Evolutionary conservation across 1,140 invertebrate species (phyloP).

Genomic region (Oreohelix idahoensis): DNA sequence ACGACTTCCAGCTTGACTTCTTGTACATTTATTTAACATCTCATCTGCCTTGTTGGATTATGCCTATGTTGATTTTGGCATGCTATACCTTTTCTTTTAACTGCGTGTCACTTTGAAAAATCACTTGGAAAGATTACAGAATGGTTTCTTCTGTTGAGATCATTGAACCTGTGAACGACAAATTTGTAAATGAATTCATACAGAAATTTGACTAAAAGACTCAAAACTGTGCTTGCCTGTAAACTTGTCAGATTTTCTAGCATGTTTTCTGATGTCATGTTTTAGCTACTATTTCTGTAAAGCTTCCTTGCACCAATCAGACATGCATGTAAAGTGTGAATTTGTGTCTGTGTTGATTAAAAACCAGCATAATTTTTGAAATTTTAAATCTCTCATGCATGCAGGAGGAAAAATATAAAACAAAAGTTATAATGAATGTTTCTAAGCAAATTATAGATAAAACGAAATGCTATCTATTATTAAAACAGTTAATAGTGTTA

Average conservation of each 20-base stretch:
- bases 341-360: background rate
- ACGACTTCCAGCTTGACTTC: constrained; percentile 30
- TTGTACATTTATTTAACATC: constrained; percentile 19
- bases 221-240: background rate
- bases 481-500: too few species aligned
- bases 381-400: background rate
- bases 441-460: too few species aligned
- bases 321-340: background rate
- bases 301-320: background rate
- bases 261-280: background rate
- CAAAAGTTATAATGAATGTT: too few species aligned
- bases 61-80: constrained; percentile 15
- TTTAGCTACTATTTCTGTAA: background rate
- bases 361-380: background rate
- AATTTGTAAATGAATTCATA: background rate
- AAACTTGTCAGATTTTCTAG: background rate
- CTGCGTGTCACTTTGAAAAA: background rate
- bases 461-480: too few species aligned
- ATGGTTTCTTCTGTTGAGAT: background rate
- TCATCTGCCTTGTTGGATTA: background rate
- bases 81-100: background rate
- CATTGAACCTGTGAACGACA: background rate
- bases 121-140: background rate
- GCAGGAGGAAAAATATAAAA: background rate
- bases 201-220: background rate